A percentile compares a stretch with the other conserved stretches of the same genome.
Conservation (phyloP, 2,888 invertebrate genomes). For the Orchesellides sinensis region DNA sequence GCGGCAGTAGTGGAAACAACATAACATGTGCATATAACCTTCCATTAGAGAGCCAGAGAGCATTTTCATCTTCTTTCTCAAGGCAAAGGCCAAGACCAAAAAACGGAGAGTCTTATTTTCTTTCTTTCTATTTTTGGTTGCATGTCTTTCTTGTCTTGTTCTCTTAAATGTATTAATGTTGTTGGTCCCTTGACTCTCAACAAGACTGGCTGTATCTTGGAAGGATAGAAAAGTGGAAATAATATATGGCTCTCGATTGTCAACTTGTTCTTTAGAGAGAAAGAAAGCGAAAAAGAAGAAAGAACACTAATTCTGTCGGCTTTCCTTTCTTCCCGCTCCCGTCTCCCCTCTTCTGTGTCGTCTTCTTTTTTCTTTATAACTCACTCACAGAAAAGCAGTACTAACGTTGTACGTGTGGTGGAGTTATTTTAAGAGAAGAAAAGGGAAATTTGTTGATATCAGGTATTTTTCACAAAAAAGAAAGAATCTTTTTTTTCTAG, state of each 20-base stretch:
- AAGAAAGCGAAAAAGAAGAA: conserved; percentile 40
- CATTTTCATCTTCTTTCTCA: not conserved
- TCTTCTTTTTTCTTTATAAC: conserved; percentile 34
- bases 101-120: too few species aligned
- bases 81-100: conserved; percentile 38
- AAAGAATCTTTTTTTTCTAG: not conserved
- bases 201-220: not conserved
- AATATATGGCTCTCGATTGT: conserved; percentile 62
- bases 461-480: too few species aligned
- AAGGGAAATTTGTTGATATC: too few species aligned
- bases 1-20: not conserved
- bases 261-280: too few species aligned
- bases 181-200: conserved; percentile 47
- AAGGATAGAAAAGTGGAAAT: conserved; percentile 51
- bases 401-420: too few species aligned
- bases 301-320: conserved; percentile 59
- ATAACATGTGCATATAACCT: not conserved
- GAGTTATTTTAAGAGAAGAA: conserved; percentile 30
- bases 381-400: conserved; percentile 20
- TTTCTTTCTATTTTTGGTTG: too few species aligned
- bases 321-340: conserved; percentile 6
- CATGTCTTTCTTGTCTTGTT: conserved; percentile 46
- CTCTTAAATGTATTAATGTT: conserved; percentile 63
- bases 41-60: not conserved
- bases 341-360: conserved; percentile 18